These are phyloP conservation scores for Geophilus truncorum DNA, from an alignment of 2,888 invertebrate species.

Conservation along the genomic window DNA sequence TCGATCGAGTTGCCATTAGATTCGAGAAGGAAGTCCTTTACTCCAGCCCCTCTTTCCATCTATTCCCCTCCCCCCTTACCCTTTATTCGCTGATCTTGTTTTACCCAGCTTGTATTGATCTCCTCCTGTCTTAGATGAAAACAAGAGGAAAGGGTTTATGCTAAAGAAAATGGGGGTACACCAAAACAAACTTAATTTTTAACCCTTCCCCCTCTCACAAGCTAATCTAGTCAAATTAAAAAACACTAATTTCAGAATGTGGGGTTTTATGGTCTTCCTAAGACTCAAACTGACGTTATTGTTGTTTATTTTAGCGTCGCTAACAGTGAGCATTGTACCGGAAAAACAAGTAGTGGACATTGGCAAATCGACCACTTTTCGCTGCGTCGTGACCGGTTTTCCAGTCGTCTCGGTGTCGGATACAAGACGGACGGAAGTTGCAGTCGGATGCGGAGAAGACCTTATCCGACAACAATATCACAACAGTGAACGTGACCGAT, in stretches of 20 bases:
- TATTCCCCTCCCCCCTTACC: neutral
- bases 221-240: too few relatives aligned
- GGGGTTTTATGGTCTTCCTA: too few relatives aligned
- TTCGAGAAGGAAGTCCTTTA: conserved; percentile 15
- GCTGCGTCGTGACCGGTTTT: conserved; percentile 55
- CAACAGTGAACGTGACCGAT: conserved; percentile 60
- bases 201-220: too few relatives aligned
- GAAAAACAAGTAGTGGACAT: conserved; percentile 72
- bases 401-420: conserved; percentile 46
- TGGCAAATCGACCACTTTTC: conserved; percentile 68
- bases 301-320: conserved; percentile 61
- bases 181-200: neutral
- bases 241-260: too few relatives aligned
- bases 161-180: neutral
- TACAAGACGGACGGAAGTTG: conserved; percentile 36
- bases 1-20: conserved; percentile 21
- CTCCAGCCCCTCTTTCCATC: neutral
- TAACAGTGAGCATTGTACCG: conserved; percentile 83
- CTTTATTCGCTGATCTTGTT: conserved; percentile 18
- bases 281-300: too few relatives aligned
- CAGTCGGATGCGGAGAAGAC: conserved; percentile 54
- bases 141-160: neutral
- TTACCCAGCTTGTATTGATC: conserved; percentile 6
- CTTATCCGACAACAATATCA: conserved; percentile 25
- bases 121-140: neutral